Evolutionary conservation across 2,113 vertebrate species (phyloP), one percentile per base, ranked within the genome.

Genomic region (Pollimyrus isidori): DNA sequence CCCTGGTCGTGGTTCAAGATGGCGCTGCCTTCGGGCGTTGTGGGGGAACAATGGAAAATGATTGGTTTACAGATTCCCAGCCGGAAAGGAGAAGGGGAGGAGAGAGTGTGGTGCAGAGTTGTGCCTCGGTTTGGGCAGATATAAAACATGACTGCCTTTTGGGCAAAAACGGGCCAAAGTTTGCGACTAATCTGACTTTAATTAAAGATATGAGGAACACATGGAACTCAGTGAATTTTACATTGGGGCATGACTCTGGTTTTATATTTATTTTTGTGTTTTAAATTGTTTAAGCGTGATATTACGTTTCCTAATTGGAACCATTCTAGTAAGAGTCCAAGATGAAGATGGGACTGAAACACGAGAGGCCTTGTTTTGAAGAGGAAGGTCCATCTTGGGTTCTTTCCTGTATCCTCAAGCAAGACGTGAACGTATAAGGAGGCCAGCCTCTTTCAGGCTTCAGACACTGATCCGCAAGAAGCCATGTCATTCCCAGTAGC

Each of bases 181-280:
- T 82, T 82, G 30, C 5, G 89, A 91, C 62, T 30, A 69, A 91
- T 92, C 89, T 90, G 90, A 89, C 90, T 91, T 90, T 90, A 80
- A 91, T 91, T 89, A 50, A 49, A 86, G 23, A 49, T 30, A 50
- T 89, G 89, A 90, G 62, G 58, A 90, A 58, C 86, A 89, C 91
- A 89, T 46, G 30, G 30, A 46, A 86, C 84, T 86, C n/a, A 46
- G 4, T 65, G 58, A 26, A 11, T 69, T 30, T 26, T 3, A 15
- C 48, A 3, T 62, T 86, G 76, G n/a, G 21, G 30, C 76, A 42
- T 6, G 30, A 45, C 15, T 82, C 76, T 82, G 30, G 84, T 49
- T 86, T 86, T 52, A 26, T 50, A 49, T 49, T 46, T 13, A 86
- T 2, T 48, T 15, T 86, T 50, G n/a, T 15, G 21, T 30, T 52